Base-by-base conservation (phyloP, 2,113 vertebrate genomes). In the Mola mola region DNA sequence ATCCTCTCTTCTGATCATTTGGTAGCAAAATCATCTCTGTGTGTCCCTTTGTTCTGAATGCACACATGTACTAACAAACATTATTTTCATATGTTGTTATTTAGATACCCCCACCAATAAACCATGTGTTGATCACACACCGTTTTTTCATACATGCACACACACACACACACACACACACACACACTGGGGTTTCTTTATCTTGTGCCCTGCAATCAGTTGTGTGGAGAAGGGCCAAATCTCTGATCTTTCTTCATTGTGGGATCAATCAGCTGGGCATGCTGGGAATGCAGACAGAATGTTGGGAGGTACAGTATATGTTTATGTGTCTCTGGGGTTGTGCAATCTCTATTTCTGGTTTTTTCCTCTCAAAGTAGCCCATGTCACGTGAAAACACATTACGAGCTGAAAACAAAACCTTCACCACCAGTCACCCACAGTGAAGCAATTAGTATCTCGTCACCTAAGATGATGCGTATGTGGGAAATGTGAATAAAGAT, bases 211-310 rank as follows among this genome's bases (percentile, higher is more conserved):
- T 72, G 46, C 5, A n/a, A 47, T 69, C 15, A 24, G 29, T 22
- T 55, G 25, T 58, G 34, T 69, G 63, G 58, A 49, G 44, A 52
- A 53, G 22, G 42, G 24, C 68, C 67, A 69, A 67, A 81, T 62
- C 62, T 80, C 65, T 75, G 62, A 72, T 78, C 44, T 15, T 8
- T 61, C 37, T 72, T 68, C 40, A 46, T 34, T 47, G 59, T 75
- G 38, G 58, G 78, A 81, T 84, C 77, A 78, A 51, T 60, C 38
- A 53, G 55, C 55, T n/a, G n/a, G 55, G 46, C 58, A 65, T 66
- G 53, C 40, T 34, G 63, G 47, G 63, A 72, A 36, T 66, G 64
- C 60, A 61, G 37, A 25, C 48, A 69, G 38, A 49, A 5, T 59
- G 34, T 29, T 66, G 29, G 19, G 13, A 48, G 19, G 43, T 36